These are phyloP conservation scores for Enteromius thamalakanensis DNA, from an alignment of 2,797 vertebrate species.

Conservation along the genomic window DNA sequence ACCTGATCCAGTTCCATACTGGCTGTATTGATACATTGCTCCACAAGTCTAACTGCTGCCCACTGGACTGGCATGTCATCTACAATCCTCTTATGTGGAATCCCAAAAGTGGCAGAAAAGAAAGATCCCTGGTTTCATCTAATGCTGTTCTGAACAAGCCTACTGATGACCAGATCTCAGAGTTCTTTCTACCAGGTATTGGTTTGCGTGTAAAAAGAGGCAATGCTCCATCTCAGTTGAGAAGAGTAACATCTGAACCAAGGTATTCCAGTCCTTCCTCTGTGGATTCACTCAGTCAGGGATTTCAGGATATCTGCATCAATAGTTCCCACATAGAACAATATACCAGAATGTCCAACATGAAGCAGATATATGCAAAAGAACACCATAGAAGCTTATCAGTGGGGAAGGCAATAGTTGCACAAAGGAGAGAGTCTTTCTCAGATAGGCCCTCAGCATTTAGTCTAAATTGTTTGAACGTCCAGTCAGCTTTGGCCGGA, in stretches of 20 bases:
- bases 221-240: constrained; percentile 45
- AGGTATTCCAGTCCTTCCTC: constrained; percentile 12
- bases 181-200: constrained; percentile 73
- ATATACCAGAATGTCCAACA: not conserved
- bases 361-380: not conserved
- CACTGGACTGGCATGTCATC: constrained; percentile 76
- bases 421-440: not conserved
- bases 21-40: constrained; percentile 77
- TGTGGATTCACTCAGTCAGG: constrained; percentile 51
- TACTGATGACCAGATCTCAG: constrained; percentile 56
- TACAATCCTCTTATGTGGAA: constrained; percentile 73
- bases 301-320: constrained; percentile 55
- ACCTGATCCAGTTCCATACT: constrained; percentile 74
- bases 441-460: not conserved
- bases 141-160: constrained; percentile 23
- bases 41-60: constrained; percentile 70
- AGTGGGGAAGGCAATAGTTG: not conserved
- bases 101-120: constrained; percentile 43
- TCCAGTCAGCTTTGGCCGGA: constrained; percentile 7
- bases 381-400: constrained; percentile 3
- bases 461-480: constrained; percentile 11
- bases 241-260: constrained; percentile 30
- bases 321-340: constrained; percentile 25
- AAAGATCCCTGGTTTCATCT: constrained; percentile 45
- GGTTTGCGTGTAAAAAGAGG: constrained; percentile 61